Conservation (phyloP, 1,140 invertebrate genomes). For the Euglossa dilemma region DNA sequence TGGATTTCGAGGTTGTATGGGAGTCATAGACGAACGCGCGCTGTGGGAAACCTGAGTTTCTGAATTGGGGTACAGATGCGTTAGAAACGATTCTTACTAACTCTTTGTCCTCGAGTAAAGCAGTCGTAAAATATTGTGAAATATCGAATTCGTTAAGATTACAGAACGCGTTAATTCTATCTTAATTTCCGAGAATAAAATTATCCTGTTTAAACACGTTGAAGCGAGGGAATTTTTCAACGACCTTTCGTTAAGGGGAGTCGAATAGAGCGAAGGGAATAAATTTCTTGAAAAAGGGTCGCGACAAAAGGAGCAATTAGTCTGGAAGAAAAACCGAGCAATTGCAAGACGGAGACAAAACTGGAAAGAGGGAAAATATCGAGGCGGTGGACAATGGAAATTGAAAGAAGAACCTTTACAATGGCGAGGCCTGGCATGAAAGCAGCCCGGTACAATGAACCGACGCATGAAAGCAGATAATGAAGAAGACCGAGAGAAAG, state of each 20-base stretch:
- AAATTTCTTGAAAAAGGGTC: neutral
- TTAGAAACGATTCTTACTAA: too few relatives aligned
- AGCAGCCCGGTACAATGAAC: neutral
- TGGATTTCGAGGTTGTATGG: too few relatives aligned
- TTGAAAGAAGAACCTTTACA: constrained; percentile 21
- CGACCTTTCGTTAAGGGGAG: neutral
- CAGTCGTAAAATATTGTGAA: too few relatives aligned
- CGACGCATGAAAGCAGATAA: neutral
- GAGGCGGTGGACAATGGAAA: constrained; percentile 11
- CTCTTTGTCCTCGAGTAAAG: too few relatives aligned
- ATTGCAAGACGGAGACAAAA: neutral
- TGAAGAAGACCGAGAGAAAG: neutral
- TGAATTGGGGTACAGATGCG: too few relatives aligned
- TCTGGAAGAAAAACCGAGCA: constrained; percentile 6
- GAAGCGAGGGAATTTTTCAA: neutral
- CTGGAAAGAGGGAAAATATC: neutral
- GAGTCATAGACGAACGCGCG: too few relatives aligned
- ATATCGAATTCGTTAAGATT: too few relatives aligned
- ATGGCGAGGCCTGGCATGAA: constrained; percentile 9
- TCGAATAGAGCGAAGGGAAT: neutral
- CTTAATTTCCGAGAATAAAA: neutral
- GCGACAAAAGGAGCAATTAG: constrained; percentile 33
- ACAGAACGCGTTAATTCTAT: too few relatives aligned
- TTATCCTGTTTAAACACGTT: neutral
- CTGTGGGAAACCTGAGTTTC: too few relatives aligned